phyloP scores from a whole-genome alignment of 2,888 invertebrate species.

The Drosophila meridionalis region DNA sequence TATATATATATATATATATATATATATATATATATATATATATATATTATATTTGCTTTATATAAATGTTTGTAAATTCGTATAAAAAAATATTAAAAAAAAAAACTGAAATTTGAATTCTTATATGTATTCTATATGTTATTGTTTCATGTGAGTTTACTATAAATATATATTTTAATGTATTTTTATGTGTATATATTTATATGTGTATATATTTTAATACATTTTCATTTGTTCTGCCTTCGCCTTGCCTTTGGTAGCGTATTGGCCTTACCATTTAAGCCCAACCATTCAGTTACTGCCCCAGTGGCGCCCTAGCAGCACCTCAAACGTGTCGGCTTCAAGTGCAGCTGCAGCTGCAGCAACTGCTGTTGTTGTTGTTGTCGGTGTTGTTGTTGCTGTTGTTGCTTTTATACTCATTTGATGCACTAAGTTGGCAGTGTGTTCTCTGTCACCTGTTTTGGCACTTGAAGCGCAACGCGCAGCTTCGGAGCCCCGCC shows the following conservation, averaged over 20 bases:
- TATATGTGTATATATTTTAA: neutral
- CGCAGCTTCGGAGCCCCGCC: slow-evolving; percentile 60
- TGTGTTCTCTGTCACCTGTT: slow-evolving; percentile 70
- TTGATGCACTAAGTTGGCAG: slow-evolving; percentile 56
- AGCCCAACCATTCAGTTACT: slow-evolving; percentile 15
- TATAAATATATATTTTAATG: too few species aligned
- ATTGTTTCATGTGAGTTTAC: too few species aligned
- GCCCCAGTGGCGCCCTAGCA: slow-evolving; percentile 20
- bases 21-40: too few species aligned
- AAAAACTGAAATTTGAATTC: too few species aligned
- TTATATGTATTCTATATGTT: too few species aligned
- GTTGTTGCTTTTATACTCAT: slow-evolving; percentile 37
- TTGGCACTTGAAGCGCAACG: slow-evolving; percentile 59
- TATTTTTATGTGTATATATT: neutral
- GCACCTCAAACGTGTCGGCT: slow-evolving; percentile 60
- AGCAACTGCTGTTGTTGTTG: slow-evolving; percentile 26
- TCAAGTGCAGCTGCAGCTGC: slow-evolving; percentile 58
- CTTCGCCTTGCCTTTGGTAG: slow-evolving; percentile 21
- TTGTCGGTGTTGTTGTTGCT: slow-evolving; percentile 14
- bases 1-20: too few species aligned
- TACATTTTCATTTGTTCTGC: neutral
- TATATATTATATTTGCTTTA: too few species aligned
- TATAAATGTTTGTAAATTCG: too few species aligned
- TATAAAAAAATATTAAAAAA: too few species aligned
- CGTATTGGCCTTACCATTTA: slow-evolving; percentile 21